Conservation (phyloP, 1,140 invertebrate species). For the Drosophila varians region DNA sequence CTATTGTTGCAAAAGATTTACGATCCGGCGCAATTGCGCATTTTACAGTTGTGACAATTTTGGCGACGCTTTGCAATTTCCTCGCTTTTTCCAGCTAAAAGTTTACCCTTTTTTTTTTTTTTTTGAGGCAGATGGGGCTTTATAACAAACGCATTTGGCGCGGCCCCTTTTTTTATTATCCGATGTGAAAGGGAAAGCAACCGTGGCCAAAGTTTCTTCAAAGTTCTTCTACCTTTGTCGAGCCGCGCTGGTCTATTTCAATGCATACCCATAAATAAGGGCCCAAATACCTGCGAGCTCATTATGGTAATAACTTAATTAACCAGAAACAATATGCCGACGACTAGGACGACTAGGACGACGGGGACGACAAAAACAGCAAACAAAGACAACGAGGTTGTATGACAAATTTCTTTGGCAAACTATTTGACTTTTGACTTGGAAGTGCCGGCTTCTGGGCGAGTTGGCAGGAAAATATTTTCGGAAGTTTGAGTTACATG, state of each 20-base stretch:
- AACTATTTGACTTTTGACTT: constrained; percentile 82
- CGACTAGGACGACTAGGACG: constrained; percentile 37
- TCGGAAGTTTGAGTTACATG: constrained; percentile 24
- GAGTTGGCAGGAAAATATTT: constrained; percentile 34
- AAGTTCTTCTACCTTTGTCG: constrained; percentile 66
- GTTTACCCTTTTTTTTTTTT: constrained; percentile 13
- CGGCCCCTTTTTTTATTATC: constrained; percentile 42
- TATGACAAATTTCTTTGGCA: constrained; percentile 76
- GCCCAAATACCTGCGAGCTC: constrained; percentile 74
- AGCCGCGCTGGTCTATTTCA: constrained; percentile 27
- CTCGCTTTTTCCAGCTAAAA: constrained; percentile 19
- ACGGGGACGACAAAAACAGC: constrained; percentile 45
- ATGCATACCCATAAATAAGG: constrained; percentile 73
- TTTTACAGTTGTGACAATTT: constrained; percentile 81
- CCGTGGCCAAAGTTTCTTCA: constrained; percentile 48
- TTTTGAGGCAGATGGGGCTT: constrained; percentile 20
- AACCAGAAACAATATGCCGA: constrained; percentile 79
- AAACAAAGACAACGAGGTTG: constrained; percentile 29
- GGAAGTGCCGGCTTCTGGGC: constrained; percentile 3
- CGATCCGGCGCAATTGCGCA: constrained; percentile 78
- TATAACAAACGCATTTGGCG: constrained; percentile 72
- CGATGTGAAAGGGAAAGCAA: constrained; percentile 19
- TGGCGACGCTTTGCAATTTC: constrained; percentile 72
- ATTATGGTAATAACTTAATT: constrained; percentile 83
- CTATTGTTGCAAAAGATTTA: constrained; percentile 74